These are phyloP conservation scores for Hofmannophila pseudospretella DNA, from an alignment of 2,888 invertebrate species.

Conservation along the genomic window DNA sequence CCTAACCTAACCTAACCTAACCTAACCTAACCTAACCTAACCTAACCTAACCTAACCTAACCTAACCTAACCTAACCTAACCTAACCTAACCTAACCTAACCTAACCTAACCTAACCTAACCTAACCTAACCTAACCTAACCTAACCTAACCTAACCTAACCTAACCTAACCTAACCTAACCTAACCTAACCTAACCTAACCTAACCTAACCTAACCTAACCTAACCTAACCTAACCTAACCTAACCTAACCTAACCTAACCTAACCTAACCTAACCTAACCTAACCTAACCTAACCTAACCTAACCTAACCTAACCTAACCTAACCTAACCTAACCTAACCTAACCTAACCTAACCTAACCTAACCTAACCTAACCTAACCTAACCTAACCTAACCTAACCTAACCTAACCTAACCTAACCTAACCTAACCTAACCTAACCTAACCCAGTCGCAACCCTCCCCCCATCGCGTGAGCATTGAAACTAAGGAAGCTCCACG, in stretches of 20 bases:
- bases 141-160: conserved; percentile 9
- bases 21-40: conserved; percentile 11
- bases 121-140: conserved; percentile 8
- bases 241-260: conserved; percentile 11
- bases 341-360: conserved; percentile 13
- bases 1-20: conserved; percentile 9
- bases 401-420: background rate
- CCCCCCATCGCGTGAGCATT: too few relatives aligned
- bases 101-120: conserved; percentile 4
- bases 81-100: conserved; percentile 12
- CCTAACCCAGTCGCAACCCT: too few relatives aligned
- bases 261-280: conserved; percentile 9
- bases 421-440: conserved; percentile 3
- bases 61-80: too few relatives aligned
- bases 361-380: conserved; percentile 10
- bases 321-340: conserved; percentile 9
- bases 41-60: conserved; percentile 11
- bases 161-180: conserved; percentile 9
- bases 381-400: conserved; percentile 10
- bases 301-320: conserved; percentile 6
- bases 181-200: conserved; percentile 8
- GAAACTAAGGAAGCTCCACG: too few relatives aligned
- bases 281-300: background rate
- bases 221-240: conserved; percentile 13
- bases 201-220: conserved; percentile 11